Evolutionary conservation across 2,113 vertebrate genomes (phyloP), one percentile per base, ranked within the genome.

Genomic region (Probosciger aterrimus): DNA sequence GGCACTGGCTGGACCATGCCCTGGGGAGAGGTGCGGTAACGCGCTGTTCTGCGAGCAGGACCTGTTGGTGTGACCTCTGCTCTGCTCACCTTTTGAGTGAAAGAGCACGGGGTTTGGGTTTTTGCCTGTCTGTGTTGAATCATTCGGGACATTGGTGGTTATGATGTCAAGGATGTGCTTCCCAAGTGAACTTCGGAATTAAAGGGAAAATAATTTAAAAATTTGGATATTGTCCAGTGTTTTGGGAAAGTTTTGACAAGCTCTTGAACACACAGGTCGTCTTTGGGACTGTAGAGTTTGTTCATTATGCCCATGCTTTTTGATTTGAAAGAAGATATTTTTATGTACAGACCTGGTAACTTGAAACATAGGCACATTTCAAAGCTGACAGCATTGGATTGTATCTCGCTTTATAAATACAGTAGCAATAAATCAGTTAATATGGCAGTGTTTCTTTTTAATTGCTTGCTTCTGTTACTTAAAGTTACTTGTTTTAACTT

Each of bases 191-290:
- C 46, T 64, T 7, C 7, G 6, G 44, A 4, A 7, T 8, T 22
- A 2, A 7, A 10, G 33, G 6, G 35, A 2, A 47, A 55, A 14
- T 3, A 1, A 7, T 8, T 9, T 2, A 0, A 3, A 6, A 24
- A 9, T 5, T 2, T 11, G n/a, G 3, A 7, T 5, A 1, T 6
- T 37, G 20, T 5, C 12, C 13, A 4, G 18, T 10, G 3, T 7
- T 27, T 41, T 35, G 30, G 35, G 63, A 13, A 39, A 23, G 14
- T 3, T 19, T 14, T 47, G 27, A 15, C 27, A 19, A 23, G 24
- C 19, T 16, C 46, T 20, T n/a, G 6, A 41, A 19, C 10, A 1
- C 5, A 0, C 7, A 2, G 7, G 2, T 3, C 4, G 6, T 46
- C 6, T 8, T 31, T 9, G 16, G 64, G 28, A 6, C 7, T 10